These are phyloP conservation scores for Gonatopus flavifemur DNA, from an alignment of 1,140 invertebrate genomes.

Conservation along the genomic window DNA sequence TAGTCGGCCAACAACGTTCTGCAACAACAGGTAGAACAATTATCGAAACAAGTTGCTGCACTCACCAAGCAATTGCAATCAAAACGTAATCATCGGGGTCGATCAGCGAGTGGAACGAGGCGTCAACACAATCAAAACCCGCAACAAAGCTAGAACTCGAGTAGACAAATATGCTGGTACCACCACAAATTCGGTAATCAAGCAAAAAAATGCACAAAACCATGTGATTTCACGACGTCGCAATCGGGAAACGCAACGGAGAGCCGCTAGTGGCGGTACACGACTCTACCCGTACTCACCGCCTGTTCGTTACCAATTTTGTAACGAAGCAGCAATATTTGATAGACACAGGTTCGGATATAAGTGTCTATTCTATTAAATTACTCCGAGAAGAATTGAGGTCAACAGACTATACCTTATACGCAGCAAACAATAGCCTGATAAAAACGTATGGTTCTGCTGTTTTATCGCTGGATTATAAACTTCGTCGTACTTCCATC, in stretches of 20 bases:
- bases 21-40: not conserved
- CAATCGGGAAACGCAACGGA: not conserved
- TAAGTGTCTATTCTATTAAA: not conserved
- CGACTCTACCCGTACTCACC: not conserved
- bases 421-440: not conserved
- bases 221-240: not conserved
- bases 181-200: not conserved
- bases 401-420: not conserved
- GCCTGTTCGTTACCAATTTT: not conserved
- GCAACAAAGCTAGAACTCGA: no score
- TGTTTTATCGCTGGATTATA: not conserved
- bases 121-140: no score
- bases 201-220: constrained; percentile 4
- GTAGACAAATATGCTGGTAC: constrained; percentile 5
- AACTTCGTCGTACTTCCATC: not conserved
- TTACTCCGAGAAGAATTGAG: not conserved
- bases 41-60: no score
- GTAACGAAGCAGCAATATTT: not conserved
- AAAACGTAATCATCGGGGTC: no score
- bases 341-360: not conserved
- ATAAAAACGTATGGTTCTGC: not conserved
- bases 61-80: no score
- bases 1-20: not conserved
- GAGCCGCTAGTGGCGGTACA: not conserved
- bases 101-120: no score